phyloP scores from a whole-genome alignment of 2,797 vertebrate species.

The Sphenopsis melanotis region DNA sequence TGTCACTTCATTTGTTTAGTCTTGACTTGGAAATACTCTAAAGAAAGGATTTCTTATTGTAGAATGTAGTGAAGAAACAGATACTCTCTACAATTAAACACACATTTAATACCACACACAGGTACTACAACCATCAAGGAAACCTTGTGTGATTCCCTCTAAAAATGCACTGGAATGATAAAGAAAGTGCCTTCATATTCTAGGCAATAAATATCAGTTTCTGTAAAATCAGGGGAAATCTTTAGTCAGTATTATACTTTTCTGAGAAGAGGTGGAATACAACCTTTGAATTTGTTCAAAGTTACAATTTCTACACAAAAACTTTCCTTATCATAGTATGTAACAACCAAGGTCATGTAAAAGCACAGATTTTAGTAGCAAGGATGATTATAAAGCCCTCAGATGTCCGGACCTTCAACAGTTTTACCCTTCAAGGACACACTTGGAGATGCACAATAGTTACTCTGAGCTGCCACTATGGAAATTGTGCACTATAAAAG shows the following conservation, averaged over 20 bases:
- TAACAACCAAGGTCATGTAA: background rate
- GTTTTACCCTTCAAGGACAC: background rate
- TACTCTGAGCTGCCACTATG: background rate
- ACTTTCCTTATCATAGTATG: background rate
- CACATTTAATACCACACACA: background rate
- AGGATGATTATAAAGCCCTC: background rate
- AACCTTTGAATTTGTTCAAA: background rate
- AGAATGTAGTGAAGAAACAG: background rate
- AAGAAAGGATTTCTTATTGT: background rate
- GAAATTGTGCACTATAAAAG: background rate
- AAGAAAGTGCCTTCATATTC: background rate
- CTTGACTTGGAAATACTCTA: background rate
- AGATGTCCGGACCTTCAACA: background rate
- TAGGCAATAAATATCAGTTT: background rate
- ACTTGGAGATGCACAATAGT: background rate
- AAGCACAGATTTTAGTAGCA: constrained; percentile 5
- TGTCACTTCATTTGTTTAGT: background rate
- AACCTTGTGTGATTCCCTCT: background rate
- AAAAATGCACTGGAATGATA: background rate
- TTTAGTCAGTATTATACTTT: background rate
- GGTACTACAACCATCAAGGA: background rate
- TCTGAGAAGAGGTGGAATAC: background rate
- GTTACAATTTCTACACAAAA: background rate
- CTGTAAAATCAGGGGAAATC: background rate
- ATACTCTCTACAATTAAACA: background rate